Conservation (phyloP, 2,797 vertebrate species). For the Merluccius polli region DNA sequence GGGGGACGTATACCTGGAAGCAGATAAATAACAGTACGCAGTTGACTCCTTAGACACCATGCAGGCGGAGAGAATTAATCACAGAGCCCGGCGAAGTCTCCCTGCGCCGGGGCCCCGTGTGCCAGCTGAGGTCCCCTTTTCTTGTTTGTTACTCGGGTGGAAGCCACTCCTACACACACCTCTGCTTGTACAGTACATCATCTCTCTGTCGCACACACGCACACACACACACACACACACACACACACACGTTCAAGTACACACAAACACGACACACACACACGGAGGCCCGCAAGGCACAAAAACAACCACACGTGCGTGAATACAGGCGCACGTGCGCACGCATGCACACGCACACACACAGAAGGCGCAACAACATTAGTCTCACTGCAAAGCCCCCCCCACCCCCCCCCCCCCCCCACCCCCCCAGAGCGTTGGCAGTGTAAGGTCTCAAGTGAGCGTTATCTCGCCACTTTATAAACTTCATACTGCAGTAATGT, state of each 20-base stretch:
- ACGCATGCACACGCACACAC: slow-evolving; percentile 8
- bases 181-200: slow-evolving; percentile 4
- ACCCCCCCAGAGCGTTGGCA: slow-evolving; percentile 47
- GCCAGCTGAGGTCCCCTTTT: slow-evolving; percentile 46
- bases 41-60: slow-evolving; percentile 45
- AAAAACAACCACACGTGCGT: neutral
- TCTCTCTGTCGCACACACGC: slow-evolving; percentile 3
- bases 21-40: slow-evolving; percentile 55
- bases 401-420: too few relatives aligned
- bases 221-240: slow-evolving; percentile 4
- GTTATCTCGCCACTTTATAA: slow-evolving; percentile 58
- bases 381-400: slow-evolving; percentile 47
- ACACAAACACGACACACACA: too few relatives aligned
- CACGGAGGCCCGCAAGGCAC: too few relatives aligned
- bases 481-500: slow-evolving; percentile 47
- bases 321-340: neutral
- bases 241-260: neutral
- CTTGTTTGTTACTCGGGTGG: slow-evolving; percentile 12
- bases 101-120: slow-evolving; percentile 7
- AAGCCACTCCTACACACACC: too few relatives aligned
- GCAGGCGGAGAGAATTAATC: slow-evolving; percentile 52
- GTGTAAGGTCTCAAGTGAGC: slow-evolving; percentile 51
- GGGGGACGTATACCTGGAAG: slow-evolving; percentile 19
- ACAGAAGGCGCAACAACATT: slow-evolving; percentile 28
- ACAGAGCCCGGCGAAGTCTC: slow-evolving; percentile 5